Percentiles rank a stretch among this genome's conserved stretches.
phyloP scores from a whole-genome alignment of 2,888 invertebrate genomes.

The Phorcus lineatus region DNA sequence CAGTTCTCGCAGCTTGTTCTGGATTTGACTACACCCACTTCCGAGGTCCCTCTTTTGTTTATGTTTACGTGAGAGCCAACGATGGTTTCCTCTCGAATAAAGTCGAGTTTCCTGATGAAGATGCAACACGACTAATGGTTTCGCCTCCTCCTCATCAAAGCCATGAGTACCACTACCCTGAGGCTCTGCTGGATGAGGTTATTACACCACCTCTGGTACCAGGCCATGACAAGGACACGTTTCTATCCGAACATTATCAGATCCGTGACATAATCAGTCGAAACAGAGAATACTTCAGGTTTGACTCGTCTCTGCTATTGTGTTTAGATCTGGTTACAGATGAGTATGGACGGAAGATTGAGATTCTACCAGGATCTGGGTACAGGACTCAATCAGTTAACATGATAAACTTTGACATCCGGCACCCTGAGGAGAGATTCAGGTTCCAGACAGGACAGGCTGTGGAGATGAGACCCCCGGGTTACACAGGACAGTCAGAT shows the following conservation, averaged over 20 bases:
- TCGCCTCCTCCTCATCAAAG: neutral
- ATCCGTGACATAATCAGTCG: conserved; percentile 8
- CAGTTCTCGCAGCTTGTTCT: conserved; percentile 17
- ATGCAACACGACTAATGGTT: neutral
- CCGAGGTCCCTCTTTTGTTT: neutral
- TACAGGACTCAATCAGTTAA: conserved; percentile 21
- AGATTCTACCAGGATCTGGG: conserved; percentile 18
- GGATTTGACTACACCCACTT: conserved; percentile 24
- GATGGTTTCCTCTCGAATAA: neutral
- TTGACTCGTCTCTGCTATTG: conserved; percentile 24
- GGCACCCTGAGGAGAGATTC: conserved; percentile 19
- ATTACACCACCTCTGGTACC: conserved; percentile 5
- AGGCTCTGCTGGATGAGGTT: neutral
- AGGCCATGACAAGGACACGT: neutral
- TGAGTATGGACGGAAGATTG: conserved; percentile 12
- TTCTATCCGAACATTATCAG: conserved; percentile 22
- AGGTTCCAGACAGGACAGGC: conserved; percentile 28
- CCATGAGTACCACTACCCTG: conserved; percentile 19
- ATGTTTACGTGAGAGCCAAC: conserved; percentile 22
- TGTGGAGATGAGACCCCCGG: conserved; percentile 3
- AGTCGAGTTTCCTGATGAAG: conserved; percentile 18
- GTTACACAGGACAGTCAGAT: neutral
- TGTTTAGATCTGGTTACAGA: conserved; percentile 26
- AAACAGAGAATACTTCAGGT: neutral
- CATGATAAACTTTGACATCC: conserved; percentile 21